Base-by-base conservation (phyloP, 2,113 vertebrate species). In the Carassius gibelio region DNA sequence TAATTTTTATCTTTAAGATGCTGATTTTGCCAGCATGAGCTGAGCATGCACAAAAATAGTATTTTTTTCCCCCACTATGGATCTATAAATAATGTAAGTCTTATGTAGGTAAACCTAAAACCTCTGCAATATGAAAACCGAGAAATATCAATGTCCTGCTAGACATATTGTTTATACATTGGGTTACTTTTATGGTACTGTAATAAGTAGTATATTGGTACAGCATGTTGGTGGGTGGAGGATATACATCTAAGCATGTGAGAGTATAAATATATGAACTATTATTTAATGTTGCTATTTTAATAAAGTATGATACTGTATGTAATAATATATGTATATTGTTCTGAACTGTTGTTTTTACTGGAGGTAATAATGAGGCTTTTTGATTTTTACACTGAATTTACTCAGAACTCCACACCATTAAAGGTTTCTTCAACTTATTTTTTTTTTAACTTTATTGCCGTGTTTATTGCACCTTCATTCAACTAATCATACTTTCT, bases 271-370 rank as follows among this genome's bases (percentile, higher is more conserved):
- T 79, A 77, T 94, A 82, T 94, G 88, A 94, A 91, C 92, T 93
- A 91, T 93, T 96, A 96, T 95, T 97, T 75, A 68, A 82, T 71
- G 57, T 96, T 95, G 90, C 95, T 94, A 95, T 91, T 91, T 89
- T 74, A 85, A 85, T 45, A 87, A 89, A 89, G 87, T 90, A 91
- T 85, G 87, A 62, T 89, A 92, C 91, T 97, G 94, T 96, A 96
- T 94, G 95, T 95, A 69, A 89, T 84, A 87, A 38, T 87, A 81
- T 86, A 75, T 93, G 86, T 96, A 90, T 76, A 88, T 92, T 94
- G 94, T 92, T 93, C 82, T 88, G 90, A 91, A 84, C 82, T 91
- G 57, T 85, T 89, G 57, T 75, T 34, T 75, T 81, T 80, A 81
- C 90, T 83, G 87, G 80, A 90, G 52, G 78, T 90, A 84, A 74